phyloP scores from a whole-genome alignment of 2,113 vertebrate species.

The Grammomys dolichurus region DNA sequence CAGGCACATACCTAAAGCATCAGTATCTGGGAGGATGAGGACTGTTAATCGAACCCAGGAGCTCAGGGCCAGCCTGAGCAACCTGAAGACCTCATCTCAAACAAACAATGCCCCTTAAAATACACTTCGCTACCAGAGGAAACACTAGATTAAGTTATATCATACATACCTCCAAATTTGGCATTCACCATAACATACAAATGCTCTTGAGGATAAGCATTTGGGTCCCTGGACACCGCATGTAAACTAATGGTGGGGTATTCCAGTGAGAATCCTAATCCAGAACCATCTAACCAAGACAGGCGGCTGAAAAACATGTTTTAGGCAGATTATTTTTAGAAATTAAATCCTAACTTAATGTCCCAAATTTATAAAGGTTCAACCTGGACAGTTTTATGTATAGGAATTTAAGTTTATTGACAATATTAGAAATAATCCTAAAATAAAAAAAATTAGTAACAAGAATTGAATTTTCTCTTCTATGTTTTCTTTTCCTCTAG shows the following conservation, averaged over 20 bases:
- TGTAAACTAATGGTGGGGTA: constrained; percentile 97
- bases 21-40: background rate
- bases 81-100: background rate
- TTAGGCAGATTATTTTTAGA: constrained; percentile 70
- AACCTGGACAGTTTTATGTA: background rate
- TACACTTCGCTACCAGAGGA: constrained; percentile 25
- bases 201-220: constrained; percentile 93
- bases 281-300: constrained; percentile 95
- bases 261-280: constrained; percentile 95
- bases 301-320: constrained; percentile 89
- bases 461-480: constrained; percentile 27
- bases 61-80: background rate
- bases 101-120: background rate
- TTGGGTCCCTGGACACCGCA: constrained; percentile 94
- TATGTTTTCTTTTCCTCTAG: constrained; percentile 29
- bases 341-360: constrained; percentile 52
- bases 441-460: constrained; percentile 48
- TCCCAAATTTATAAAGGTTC: background rate
- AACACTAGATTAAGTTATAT: background rate
- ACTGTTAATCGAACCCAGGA: background rate
- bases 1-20: too few species aligned
- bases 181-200: constrained; percentile 98
- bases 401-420: background rate
- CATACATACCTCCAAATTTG: constrained; percentile 90
- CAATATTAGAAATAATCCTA: constrained; percentile 23